Evolutionary conservation across 1,140 invertebrate species (phyloP), one percentile per base, ranked within the genome.

Genomic region (Euura lappo): DNA sequence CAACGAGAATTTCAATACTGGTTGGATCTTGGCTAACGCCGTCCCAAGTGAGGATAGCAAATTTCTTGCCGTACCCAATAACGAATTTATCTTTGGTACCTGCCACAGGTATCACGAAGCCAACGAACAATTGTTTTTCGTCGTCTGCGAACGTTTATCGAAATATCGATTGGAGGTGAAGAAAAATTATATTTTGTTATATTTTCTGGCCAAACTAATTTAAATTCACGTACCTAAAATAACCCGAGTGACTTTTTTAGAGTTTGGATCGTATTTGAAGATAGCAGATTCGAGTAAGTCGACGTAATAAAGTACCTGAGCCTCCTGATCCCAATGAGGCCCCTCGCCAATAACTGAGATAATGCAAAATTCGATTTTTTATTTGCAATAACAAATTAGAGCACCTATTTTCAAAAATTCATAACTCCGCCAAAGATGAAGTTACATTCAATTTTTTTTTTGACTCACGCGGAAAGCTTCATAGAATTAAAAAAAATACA

Each of bases 291-390:
- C 87, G 68, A 89, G 85, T 45, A 92, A 90, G 82, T 92, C 92
- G 4, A 92, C 90, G 82, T 89, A 91, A 78, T 90, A 90, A 7
- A 92, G 83, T 13, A 81, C 87, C 78, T 90, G 85, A 42, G 88
- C 85, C 3, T 81, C 77, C 13, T 86, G 82, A 76, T 91, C 90
- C 92, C 91, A 93, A 82, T 92, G 91, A 11, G 91, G 91, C 8
- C 91, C 91, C 81, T 90, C 90, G 71, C 90, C 90, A 45, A 90
- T 80, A 75, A 81, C 43, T 45, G 44, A 69, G n/a, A n/a, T n/a
- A n/a, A n/a, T n/a, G n/a, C n/a, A n/a, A n/a, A n/a, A n/a, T n/a
- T n/a, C n/a, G n/a, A n/a, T n/a, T n/a, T n/a, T n/a, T n/a, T n/a
- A n/a, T n/a, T n/a, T n/a, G n/a, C n/a, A n/a, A n/a, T n/a, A n/a